Percentiles rank a stretch among this genome's conserved stretches.
Conservation (phyloP, 2,888 invertebrate genomes). For the Galeopsomyia nigrocyanea region DNA sequence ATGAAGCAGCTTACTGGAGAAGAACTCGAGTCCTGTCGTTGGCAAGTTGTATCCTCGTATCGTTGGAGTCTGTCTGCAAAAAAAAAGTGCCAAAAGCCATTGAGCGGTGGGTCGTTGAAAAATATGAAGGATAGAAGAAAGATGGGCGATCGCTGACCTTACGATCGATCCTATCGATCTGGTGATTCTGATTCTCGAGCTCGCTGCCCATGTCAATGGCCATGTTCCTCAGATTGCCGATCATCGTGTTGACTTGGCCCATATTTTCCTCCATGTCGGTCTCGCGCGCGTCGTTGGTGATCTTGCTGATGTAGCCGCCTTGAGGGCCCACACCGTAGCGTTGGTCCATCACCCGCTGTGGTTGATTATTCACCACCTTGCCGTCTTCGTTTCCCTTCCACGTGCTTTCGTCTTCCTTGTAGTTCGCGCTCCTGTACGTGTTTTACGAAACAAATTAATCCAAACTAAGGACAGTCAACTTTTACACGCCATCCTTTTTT, state of each 20-base stretch:
- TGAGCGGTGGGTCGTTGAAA: slow-evolving; percentile 13
- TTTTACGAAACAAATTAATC: no score
- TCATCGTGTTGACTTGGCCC: slow-evolving; percentile 97
- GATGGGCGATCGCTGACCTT: slow-evolving; percentile 78
- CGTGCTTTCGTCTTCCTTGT: slow-evolving; percentile 97
- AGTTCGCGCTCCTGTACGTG: slow-evolving; percentile 79
- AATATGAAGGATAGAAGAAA: slow-evolving; percentile 47
- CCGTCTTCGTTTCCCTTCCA: slow-evolving; percentile 75
- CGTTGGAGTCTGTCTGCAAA: slow-evolving; percentile 71
- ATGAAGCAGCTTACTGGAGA: slow-evolving; percentile 67
- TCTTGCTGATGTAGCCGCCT: slow-evolving; percentile 96
- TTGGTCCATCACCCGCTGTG: slow-evolving; percentile 94
- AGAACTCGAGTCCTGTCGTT: slow-evolving; percentile 77
- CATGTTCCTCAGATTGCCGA: slow-evolving; percentile 99
- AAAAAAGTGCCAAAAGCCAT: background rate
- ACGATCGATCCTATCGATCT: slow-evolving; percentile 97
- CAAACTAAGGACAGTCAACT: no score
- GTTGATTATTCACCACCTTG: slow-evolving; percentile 96
- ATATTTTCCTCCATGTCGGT: slow-evolving; percentile 99
- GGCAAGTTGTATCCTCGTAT: slow-evolving; percentile 75
- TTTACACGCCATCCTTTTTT: no score
- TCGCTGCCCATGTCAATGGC: slow-evolving; percentile 99
- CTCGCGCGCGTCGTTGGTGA: slow-evolving; percentile 98
- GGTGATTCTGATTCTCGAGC: slow-evolving; percentile 96
- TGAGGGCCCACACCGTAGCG: slow-evolving; percentile 92